These are phyloP conservation scores for Alexandromys fortis DNA, from an alignment of 2,113 vertebrate species.

Conservation along the genomic window DNA sequence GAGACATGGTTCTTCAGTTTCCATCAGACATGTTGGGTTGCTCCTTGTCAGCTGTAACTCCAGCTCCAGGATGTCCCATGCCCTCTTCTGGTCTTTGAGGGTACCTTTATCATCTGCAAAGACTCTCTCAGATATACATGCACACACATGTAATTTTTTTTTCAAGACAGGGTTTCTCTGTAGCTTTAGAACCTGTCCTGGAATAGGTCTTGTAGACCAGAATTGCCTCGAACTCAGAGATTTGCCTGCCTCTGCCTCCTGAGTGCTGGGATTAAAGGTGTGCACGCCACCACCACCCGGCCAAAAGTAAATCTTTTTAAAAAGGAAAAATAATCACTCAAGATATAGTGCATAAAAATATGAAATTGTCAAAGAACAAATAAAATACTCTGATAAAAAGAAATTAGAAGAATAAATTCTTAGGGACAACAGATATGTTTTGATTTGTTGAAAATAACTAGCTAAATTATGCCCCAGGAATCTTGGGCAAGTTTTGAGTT, in stretches of 20 bases:
- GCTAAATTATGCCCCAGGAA: not conserved
- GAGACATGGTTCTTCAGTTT: not conserved
- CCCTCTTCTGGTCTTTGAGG: not conserved
- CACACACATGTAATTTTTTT: not conserved
- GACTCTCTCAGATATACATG: not conserved
- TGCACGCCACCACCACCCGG: too few species aligned
- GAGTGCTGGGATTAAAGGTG: too few species aligned
- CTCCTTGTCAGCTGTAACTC: not conserved
- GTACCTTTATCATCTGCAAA: not conserved
- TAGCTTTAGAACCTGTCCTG: too few species aligned
- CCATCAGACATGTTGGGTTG: too few species aligned
- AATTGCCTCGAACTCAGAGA: too few species aligned
- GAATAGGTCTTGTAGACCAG: too few species aligned
- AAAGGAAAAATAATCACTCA: not conserved
- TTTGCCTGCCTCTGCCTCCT: too few species aligned
- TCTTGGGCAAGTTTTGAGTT: not conserved
- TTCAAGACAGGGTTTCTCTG: too few species aligned
- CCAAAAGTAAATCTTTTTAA: not conserved
- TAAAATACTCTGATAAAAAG: not conserved
- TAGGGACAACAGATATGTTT: not conserved
- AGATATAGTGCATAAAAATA: not conserved
- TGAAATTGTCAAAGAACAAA: too few species aligned
- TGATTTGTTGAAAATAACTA: not conserved
- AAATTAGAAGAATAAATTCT: conserved; percentile 9
- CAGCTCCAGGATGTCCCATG: too few species aligned